Percentiles rank a stretch among this genome's conserved stretches.
Conservation (phyloP, 1,140 invertebrate genomes). For the Drosophila mojavensis region DNA sequence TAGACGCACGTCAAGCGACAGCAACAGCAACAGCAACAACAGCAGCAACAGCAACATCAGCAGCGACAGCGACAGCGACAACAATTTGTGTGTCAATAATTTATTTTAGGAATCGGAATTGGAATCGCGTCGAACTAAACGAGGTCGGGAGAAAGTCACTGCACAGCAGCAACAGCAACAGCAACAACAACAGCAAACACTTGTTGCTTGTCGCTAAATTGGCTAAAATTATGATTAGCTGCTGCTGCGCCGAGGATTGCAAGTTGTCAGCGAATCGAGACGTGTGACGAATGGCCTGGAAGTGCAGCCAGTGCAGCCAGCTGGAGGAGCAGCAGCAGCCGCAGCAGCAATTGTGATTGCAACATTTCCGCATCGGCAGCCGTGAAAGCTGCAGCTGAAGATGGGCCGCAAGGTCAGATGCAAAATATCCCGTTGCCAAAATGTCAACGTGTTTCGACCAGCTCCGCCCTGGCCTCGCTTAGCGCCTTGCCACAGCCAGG, state of each 20-base stretch:
- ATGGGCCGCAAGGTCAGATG: constrained; percentile 35
- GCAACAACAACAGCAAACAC: constrained; percentile 41
- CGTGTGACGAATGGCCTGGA: constrained; percentile 79
- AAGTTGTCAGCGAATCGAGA: constrained; percentile 74
- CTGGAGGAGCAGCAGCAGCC: constrained; percentile 22
- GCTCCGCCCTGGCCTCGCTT: neutral
- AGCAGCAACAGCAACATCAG: constrained; percentile 41
- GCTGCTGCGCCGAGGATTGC: constrained; percentile 55
- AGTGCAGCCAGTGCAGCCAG: constrained; percentile 67
- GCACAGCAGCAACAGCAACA: constrained; percentile 39
- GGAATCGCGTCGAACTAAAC: constrained; percentile 66
- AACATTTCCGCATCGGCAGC: constrained; percentile 61
- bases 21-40: constrained; percentile 23
- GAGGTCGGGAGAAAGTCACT: constrained; percentile 76
- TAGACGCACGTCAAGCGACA: constrained; percentile 50
- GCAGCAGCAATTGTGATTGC: constrained; percentile 18
- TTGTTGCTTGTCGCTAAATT: constrained; percentile 72
- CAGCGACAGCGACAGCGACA: constrained; percentile 26
- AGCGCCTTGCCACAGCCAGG: neutral
- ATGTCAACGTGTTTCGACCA: neutral
- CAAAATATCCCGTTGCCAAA: constrained; percentile 33
- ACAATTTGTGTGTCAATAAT: constrained; percentile 71
- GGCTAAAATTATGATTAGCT: constrained; percentile 72
- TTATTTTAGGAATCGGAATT: constrained; percentile 74
- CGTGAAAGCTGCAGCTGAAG: constrained; percentile 22